phyloP scores from a whole-genome alignment of 2,888 invertebrate species.

The Netelia melanura region DNA sequence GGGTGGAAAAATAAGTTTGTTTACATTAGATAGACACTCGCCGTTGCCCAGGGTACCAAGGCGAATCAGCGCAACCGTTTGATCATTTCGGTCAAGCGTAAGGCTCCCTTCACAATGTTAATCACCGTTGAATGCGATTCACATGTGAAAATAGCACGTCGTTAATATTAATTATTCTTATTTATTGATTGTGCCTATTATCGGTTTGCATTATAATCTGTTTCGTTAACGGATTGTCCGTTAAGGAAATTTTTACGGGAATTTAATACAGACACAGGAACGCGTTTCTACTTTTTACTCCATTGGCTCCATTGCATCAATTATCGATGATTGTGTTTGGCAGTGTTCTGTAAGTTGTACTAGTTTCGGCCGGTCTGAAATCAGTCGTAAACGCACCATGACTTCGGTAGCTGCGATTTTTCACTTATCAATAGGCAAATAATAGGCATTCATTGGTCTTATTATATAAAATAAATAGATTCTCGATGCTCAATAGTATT shows the following conservation, averaged over 20 bases:
- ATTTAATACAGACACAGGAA: neutral
- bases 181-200: neutral
- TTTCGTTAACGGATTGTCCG: neutral
- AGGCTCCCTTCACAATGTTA: conserved; percentile 59
- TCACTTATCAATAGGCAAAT: too few species aligned
- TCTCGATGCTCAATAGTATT: too few species aligned
- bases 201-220: neutral
- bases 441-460: too few species aligned
- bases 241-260: neutral
- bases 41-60: conserved; percentile 78
- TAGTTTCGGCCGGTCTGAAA: too few species aligned
- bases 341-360: too few species aligned
- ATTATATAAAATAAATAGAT: too few species aligned
- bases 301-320: neutral
- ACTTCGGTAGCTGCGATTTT: too few species aligned
- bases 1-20: conserved; percentile 75
- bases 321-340: neutral
- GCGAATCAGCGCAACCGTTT: conserved; percentile 72
- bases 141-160: conserved; percentile 3
- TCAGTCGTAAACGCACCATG: too few species aligned
- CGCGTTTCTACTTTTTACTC: neutral
- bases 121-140: conserved; percentile 4
- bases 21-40: conserved; percentile 77
- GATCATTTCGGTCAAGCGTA: conserved; percentile 62
- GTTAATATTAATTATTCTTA: conserved; percentile 8